These are phyloP conservation scores for Callaeas wilsoni DNA, from an alignment of 2,113 vertebrate species.

Conservation along the genomic window DNA sequence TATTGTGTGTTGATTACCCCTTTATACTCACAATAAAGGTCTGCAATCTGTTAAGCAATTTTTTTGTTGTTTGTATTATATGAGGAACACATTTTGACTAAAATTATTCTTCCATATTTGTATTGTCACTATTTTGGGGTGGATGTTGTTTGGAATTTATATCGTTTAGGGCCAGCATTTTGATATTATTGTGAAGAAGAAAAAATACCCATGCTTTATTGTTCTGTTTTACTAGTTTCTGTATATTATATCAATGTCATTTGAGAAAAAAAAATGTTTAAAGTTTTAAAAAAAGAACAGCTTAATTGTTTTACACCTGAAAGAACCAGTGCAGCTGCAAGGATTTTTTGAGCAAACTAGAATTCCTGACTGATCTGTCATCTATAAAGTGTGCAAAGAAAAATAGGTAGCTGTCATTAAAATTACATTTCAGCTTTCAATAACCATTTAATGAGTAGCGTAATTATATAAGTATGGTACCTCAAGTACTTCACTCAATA, in stretches of 20 bases:
- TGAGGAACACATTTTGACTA: conserved; percentile 31
- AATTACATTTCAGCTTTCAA: conserved; percentile 75
- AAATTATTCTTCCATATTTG: conserved; percentile 43
- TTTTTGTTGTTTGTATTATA: conserved; percentile 20
- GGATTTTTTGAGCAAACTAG: conserved; percentile 55
- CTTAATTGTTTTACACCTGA: conserved; percentile 61
- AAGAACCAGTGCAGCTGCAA: conserved; percentile 50
- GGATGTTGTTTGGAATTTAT: neutral
- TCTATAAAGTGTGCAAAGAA: conserved; percentile 71
- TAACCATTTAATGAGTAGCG: conserved; percentile 75
- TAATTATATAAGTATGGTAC: conserved; percentile 75
- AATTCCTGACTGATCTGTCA: conserved; percentile 71
- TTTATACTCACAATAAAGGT: conserved; percentile 65
- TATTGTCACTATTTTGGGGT: neutral
- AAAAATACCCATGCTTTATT: neutral
- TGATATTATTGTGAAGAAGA: neutral
- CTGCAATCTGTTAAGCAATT: conserved; percentile 65
- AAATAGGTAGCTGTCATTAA: conserved; percentile 76
- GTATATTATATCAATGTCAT: neutral
- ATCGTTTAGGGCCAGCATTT: neutral
- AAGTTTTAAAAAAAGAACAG: conserved; percentile 39
- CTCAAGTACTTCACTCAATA: conserved; percentile 75
- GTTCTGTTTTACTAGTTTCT: neutral
- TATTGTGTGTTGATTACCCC: conserved; percentile 64
- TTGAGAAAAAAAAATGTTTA: neutral